These are phyloP conservation scores for Leptobrachium leishanense DNA, from an alignment of 2,113 vertebrate species.

Conservation along the genomic window DNA sequence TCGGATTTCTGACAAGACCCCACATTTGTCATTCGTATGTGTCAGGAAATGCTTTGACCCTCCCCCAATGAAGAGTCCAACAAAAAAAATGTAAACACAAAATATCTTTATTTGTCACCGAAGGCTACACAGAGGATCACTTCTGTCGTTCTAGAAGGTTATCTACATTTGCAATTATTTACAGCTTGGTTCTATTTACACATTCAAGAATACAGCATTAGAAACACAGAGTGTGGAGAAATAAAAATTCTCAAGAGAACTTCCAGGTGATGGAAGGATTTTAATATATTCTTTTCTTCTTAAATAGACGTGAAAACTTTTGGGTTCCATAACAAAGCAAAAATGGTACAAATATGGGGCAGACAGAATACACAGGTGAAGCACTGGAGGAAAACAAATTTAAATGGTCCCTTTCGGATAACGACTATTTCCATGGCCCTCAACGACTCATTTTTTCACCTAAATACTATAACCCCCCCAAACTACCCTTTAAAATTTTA, in stretches of 20 bases:
- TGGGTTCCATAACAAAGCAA: conserved; percentile 24
- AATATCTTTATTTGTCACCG: conserved; percentile 96
- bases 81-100: conserved; percentile 83
- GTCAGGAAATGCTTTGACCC: no score
- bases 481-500: neutral
- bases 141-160: conserved; percentile 90
- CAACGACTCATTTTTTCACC: conserved; percentile 21
- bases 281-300: neutral
- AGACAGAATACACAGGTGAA: neutral
- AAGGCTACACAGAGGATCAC: conserved; percentile 91
- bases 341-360: neutral
- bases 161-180: conserved; percentile 98
- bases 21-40: no score
- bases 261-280: conserved; percentile 71
- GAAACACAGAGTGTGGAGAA: conserved; percentile 74
- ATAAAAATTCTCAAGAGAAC: conserved; percentile 75
- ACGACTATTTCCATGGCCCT: neutral
- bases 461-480: conserved; percentile 20
- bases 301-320: neutral
- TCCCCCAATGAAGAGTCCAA: conserved; percentile 11
- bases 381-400: neutral
- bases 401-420: no score
- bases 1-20: no score
- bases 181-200: conserved; percentile 96
- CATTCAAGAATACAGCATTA: conserved; percentile 87